phyloP scores from a whole-genome alignment of 2,888 invertebrate species.

The Caenorhabditis sp. region DNA sequence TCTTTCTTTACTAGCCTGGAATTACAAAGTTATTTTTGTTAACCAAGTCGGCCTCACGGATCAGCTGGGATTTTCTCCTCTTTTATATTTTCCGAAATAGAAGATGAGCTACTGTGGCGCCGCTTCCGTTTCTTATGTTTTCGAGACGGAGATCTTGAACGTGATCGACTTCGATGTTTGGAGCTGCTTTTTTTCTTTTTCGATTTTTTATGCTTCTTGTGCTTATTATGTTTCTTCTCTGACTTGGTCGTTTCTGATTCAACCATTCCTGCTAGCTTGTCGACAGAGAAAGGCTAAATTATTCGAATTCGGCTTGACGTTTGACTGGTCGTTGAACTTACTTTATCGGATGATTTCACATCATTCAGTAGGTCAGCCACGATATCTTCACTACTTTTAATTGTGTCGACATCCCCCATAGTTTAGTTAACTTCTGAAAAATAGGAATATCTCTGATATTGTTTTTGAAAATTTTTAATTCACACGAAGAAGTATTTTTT shows the following conservation, averaged over 20 bases:
- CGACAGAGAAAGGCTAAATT: constrained; percentile 32
- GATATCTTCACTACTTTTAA: constrained; percentile 26
- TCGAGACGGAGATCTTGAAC: not conserved
- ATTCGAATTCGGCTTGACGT: not conserved
- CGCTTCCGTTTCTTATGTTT: not conserved
- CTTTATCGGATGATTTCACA: constrained; percentile 24
- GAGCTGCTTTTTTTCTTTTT: not conserved
- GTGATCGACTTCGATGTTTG: not conserved
- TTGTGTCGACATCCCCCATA: constrained; percentile 1
- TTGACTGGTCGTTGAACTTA: not conserved
- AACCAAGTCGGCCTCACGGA: not conserved
- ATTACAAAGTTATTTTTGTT: not conserved
- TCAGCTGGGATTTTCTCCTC: not conserved
- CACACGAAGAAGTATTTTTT: no score
- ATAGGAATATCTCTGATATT: no score
- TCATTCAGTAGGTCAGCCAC: constrained; percentile 36
- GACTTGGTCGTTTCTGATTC: constrained; percentile 5
- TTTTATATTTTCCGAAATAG: not conserved
- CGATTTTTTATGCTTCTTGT: not conserved
- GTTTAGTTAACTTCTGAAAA: not conserved
- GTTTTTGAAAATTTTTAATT: no score
- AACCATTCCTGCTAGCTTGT: constrained; percentile 17
- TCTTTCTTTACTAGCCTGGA: no score
- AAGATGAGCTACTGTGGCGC: constrained; percentile 1
- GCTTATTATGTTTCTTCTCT: constrained; percentile 1